phyloP scores from a whole-genome alignment of 2,888 invertebrate genomes.

The Drosophila borborema region DNA sequence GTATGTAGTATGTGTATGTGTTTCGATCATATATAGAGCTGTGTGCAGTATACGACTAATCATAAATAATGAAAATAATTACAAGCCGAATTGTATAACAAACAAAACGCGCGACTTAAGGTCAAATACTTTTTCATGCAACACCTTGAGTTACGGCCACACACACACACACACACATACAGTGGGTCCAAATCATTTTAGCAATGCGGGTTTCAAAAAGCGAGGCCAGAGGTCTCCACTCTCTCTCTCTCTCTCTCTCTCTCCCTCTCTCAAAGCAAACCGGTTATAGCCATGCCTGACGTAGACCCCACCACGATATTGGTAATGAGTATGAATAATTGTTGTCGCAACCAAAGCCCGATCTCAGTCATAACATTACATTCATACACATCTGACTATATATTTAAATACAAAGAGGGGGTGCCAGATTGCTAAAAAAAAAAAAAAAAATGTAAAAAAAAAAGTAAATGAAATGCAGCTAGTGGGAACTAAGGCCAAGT shows the following conservation, averaged over 20 bases:
- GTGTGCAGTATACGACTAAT: slow-evolving; percentile 42
- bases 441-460: slow-evolving; percentile 2
- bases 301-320: slow-evolving; percentile 41
- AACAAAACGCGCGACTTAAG: slow-evolving; percentile 54
- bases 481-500: slow-evolving; percentile 12
- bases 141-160: slow-evolving; percentile 66
- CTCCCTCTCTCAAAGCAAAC: slow-evolving; percentile 39
- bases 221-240: not conserved
- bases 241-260: slow-evolving; percentile 1
- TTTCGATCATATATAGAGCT: not conserved
- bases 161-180: slow-evolving; percentile 15
- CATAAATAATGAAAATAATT: slow-evolving; percentile 63
- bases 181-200: slow-evolving; percentile 37
- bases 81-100: slow-evolving; percentile 53
- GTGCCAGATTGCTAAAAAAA: slow-evolving; percentile 18
- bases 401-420: slow-evolving; percentile 5
- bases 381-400: slow-evolving; percentile 7
- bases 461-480: slow-evolving; percentile 8
- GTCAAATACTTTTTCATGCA: slow-evolving; percentile 73
- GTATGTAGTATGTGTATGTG: not conserved
- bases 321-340: slow-evolving; percentile 59
- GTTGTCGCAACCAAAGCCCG: slow-evolving; percentile 24
- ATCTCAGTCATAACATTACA: slow-evolving; percentile 5
- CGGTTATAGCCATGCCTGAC: slow-evolving; percentile 50
- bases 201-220: slow-evolving; percentile 24